A percentile compares a stretch with the other conserved stretches of the same genome.
phyloP scores from a whole-genome alignment of 64 coral and sea anemone genomes.

The Platygyra sinensis region DNA sequence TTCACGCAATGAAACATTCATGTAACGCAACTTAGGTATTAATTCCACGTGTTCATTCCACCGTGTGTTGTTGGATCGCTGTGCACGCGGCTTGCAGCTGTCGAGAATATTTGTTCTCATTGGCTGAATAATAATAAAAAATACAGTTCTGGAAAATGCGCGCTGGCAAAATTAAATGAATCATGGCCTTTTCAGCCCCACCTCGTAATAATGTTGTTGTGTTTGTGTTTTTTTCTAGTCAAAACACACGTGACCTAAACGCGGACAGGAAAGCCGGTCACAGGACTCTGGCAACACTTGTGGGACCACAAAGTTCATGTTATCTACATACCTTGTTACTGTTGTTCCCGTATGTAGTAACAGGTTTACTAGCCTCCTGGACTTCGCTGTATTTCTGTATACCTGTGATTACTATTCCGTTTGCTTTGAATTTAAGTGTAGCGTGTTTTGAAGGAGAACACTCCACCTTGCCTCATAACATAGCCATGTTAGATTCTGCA shows the following conservation, averaged over 20 bases:
- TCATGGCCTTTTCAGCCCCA: no score
- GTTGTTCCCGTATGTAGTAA: conserved; percentile 69
- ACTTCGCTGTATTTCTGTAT: conserved; percentile 26
- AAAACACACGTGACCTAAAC: conserved; percentile 82
- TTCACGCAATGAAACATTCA: no score
- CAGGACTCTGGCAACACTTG: conserved; percentile 68
- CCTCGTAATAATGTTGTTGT: no score
- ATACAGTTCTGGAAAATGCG: no score
- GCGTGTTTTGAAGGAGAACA: conserved; percentile 22
- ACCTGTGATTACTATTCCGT: conserved; percentile 30
- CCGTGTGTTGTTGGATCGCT: no score
- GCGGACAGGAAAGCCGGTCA: conserved; percentile 43
- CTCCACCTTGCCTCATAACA: conserved; percentile 42
- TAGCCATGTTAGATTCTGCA: conserved; percentile 3
- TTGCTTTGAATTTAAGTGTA: conserved; percentile 31
- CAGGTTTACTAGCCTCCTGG: conserved; percentile 3
- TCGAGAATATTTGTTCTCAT: no score
- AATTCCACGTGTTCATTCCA: no score
- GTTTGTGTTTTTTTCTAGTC: conserved; percentile 32
- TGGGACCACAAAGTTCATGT: conserved; percentile 60
- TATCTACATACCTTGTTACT: conserved; percentile 63
- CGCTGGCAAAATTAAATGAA: no score
- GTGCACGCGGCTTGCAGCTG: no score
- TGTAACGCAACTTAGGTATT: no score
- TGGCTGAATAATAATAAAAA: no score